These are phyloP conservation scores for Oligia fasciuncula DNA, from an alignment of 2,888 invertebrate species.

Conservation along the genomic window DNA sequence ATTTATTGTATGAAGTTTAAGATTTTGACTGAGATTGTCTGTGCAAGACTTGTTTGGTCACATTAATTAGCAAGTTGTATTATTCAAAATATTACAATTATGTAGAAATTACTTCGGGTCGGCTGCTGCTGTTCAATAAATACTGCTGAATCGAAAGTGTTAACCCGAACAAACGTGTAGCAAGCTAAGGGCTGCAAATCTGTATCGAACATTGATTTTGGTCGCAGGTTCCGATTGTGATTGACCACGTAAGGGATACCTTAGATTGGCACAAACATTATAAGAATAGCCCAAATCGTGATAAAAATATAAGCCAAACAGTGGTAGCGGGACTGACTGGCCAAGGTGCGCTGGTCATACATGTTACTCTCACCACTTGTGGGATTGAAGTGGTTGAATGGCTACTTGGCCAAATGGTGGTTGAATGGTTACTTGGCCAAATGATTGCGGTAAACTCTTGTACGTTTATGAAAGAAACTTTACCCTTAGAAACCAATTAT, in stretches of 20 bases:
- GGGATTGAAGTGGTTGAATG: neutral
- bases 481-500: neutral
- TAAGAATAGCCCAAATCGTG: no score
- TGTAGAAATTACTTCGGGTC: neutral
- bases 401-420: neutral
- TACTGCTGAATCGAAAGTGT: no score
- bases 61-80: neutral
- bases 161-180: neutral
- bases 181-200: neutral
- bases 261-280: neutral
- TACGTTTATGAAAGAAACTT: neutral
- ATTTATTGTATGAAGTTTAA: neutral
- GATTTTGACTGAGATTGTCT: neutral
- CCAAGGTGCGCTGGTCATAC: neutral
- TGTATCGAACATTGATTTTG: neutral
- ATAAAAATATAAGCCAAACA: no score
- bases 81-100: neutral
- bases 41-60: neutral
- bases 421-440: neutral
- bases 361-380: neutral
- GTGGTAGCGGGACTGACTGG: neutral
- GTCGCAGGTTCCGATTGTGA: neutral
- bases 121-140: neutral
- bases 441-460: neutral
- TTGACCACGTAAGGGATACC: no score